These are phyloP conservation scores for Drosophila quadrilineata DNA, from an alignment of 1,140 invertebrate species.

Conservation along the genomic window DNA sequence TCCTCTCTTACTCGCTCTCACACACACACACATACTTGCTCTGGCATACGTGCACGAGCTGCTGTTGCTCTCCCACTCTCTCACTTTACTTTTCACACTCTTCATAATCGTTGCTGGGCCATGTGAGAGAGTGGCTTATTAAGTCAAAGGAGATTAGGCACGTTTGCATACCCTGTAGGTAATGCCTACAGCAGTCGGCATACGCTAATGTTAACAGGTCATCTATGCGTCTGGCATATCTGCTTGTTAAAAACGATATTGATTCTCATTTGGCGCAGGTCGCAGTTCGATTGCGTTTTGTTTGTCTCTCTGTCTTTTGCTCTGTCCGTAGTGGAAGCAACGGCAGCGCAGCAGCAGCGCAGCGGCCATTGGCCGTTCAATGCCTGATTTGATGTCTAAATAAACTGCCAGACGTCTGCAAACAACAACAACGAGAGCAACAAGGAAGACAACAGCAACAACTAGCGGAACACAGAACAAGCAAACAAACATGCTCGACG, in stretches of 20 bases:
- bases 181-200: no score
- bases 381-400: constrained; percentile 66
- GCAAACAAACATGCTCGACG: neutral
- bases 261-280: constrained; percentile 11
- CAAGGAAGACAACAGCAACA: neutral
- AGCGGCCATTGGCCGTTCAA: constrained; percentile 32
- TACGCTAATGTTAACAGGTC: no score
- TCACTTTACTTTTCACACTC: no score
- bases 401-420: constrained; percentile 34
- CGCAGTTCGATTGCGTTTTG: constrained; percentile 5
- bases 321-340: neutral
- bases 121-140: constrained; percentile 66
- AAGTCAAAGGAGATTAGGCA: constrained; percentile 69
- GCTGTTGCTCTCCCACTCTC: no score
- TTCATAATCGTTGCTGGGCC: no score
- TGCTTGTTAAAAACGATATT: constrained; percentile 1
- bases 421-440: constrained; percentile 9
- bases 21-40: neutral
- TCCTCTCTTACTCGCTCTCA: neutral
- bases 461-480: neutral
- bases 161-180: constrained; percentile 6
- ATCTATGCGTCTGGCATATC: neutral
- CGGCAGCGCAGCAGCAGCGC: no score
- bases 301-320: constrained; percentile 10
- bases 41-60: no score